These are phyloP conservation scores for Ips typographus DNA, from an alignment of 1,140 invertebrate genomes.

Conservation along the genomic window DNA sequence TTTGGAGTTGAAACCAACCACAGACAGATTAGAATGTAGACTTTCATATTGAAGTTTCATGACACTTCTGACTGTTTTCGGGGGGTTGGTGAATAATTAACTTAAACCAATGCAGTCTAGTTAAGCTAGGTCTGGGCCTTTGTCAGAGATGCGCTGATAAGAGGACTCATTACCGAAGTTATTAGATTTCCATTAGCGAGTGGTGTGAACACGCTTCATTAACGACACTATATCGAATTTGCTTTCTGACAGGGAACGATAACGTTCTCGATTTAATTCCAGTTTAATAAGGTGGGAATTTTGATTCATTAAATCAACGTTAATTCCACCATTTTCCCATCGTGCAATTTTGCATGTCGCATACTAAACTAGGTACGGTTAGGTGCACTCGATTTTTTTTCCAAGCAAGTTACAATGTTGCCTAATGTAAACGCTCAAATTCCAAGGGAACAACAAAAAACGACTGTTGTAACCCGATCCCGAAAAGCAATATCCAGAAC, in stretches of 20 bases:
- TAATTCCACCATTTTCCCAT: neutral
- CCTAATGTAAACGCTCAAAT: too few relatives aligned
- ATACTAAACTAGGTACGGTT: too few relatives aligned
- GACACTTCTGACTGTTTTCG: too few relatives aligned
- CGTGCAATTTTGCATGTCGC: neutral
- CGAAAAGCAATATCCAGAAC: conserved; percentile 14
- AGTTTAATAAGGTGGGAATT: conserved; percentile 12
- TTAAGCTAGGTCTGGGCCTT: neutral
- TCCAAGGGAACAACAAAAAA: too few relatives aligned
- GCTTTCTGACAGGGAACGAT: conserved; percentile 17
- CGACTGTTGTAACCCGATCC: neutral
- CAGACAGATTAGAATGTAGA: neutral
- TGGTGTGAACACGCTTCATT: conserved; percentile 32
- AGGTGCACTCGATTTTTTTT: too few relatives aligned
- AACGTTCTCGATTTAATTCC: conserved; percentile 19
- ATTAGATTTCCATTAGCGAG: conserved; percentile 33
- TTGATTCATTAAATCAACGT: conserved; percentile 8
- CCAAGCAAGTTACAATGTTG: too few relatives aligned
- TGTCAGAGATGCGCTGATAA: conserved; percentile 26
- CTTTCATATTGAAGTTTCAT: neutral
- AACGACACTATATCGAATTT: conserved; percentile 28
- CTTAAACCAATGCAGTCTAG: too few relatives aligned
- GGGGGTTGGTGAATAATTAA: too few relatives aligned
- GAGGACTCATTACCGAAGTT: conserved; percentile 31
- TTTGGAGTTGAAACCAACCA: neutral